These are phyloP conservation scores for Temnopleurus reevesii DNA, from an alignment of 53 echinoderm and acorn worm genomes.

Conservation along the genomic window DNA sequence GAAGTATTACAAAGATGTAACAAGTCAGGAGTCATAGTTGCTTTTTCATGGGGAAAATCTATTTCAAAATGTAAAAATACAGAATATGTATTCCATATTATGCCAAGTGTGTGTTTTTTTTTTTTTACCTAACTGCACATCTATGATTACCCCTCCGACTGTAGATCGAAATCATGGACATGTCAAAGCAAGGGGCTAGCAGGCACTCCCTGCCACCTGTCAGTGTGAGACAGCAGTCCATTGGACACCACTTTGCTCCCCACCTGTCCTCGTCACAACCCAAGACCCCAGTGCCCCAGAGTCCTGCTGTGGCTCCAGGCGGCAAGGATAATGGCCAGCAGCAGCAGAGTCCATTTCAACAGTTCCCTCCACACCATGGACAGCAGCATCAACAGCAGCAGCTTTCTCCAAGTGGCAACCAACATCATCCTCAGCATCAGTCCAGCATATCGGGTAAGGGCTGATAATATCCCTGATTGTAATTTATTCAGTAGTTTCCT, in stretches of 20 bases:
- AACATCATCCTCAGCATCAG: background rate
- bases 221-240: slow-evolving; percentile 59
- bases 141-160: background rate
- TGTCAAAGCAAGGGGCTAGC: slow-evolving; percentile 41
- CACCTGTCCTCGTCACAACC: slow-evolving; percentile 54
- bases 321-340: slow-evolving; percentile 13
- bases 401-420: background rate
- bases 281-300: slow-evolving; percentile 82
- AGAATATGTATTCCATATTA: background rate
- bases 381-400: slow-evolving; percentile 25
- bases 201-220: slow-evolving; percentile 49
- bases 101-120: background rate
- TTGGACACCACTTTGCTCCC: slow-evolving; percentile 68
- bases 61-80: background rate
- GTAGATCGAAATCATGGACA: slow-evolving; percentile 32
- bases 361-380: slow-evolving; percentile 2
- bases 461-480: too few species aligned
- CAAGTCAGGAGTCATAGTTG: too few species aligned
- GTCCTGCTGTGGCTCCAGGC: slow-evolving; percentile 71
- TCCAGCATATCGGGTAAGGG: slow-evolving; percentile 12
- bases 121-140: too few species aligned
- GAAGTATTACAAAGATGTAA: too few species aligned
- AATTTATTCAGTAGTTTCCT: too few species aligned
- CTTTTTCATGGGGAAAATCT: background rate
- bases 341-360: slow-evolving; percentile 43